These are phyloP conservation scores for Peromyscus attwateri DNA, from an alignment of 2,797 vertebrate genomes.

Conservation along the genomic window DNA sequence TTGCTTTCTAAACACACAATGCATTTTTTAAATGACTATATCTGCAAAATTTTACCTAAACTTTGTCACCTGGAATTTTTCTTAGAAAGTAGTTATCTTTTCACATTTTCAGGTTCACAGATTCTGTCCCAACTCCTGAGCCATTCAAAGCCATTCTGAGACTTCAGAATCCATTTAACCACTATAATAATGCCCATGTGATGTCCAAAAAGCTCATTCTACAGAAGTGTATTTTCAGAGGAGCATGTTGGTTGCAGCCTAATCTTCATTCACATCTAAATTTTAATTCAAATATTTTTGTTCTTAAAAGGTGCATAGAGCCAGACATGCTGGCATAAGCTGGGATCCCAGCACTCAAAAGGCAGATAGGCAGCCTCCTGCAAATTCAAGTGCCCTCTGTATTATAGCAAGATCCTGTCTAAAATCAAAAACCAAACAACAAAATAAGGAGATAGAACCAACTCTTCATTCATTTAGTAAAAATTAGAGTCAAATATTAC, in stretches of 20 bases:
- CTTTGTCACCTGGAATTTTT: background rate
- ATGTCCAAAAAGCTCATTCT: background rate
- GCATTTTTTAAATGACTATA: background rate
- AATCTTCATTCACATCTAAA: background rate
- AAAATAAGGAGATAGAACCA: background rate
- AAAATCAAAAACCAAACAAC: background rate
- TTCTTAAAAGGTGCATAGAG: conserved; percentile 14
- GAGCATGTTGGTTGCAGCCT: background rate
- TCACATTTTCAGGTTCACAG: background rate
- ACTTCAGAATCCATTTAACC: background rate
- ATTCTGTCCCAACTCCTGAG: background rate
- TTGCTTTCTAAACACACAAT: background rate
- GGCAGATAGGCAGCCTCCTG: background rate
- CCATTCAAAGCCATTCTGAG: background rate
- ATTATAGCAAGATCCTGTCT: background rate
- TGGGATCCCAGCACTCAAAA: background rate
- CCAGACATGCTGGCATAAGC: background rate
- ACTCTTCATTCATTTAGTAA: conserved; percentile 1
- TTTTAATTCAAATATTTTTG: conserved; percentile 40
- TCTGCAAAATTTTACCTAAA: background rate
- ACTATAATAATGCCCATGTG: background rate
- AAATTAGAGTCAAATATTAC: conserved; percentile 9
- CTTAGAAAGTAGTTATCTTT: background rate
- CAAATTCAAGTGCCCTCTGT: background rate
- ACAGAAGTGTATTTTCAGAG: background rate